These are phyloP conservation scores for Aegotheles bennettii DNA, from an alignment of 2,113 vertebrate genomes.

Conservation along the genomic window DNA sequence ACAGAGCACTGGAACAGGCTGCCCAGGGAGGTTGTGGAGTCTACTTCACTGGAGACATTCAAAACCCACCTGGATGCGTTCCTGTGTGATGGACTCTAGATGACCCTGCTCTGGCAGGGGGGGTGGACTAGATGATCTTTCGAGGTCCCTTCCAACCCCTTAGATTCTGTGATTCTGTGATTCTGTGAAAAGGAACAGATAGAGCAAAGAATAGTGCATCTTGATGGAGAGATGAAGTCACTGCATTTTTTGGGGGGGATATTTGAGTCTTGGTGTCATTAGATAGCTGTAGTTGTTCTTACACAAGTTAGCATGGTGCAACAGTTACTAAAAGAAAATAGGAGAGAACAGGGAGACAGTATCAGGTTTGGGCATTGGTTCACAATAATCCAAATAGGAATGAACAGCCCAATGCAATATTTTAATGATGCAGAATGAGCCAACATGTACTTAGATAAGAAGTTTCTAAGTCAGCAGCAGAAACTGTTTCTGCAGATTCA, in stretches of 20 bases:
- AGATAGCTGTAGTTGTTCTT: neutral
- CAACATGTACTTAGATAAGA: neutral
- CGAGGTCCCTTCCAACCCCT: too few species aligned
- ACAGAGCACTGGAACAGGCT: too few species aligned
- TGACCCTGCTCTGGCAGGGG: too few species aligned
- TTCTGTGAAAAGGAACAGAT: neutral
- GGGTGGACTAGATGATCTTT: too few species aligned
- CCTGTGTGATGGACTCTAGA: too few species aligned
- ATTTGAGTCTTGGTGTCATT: rapidly evolving
- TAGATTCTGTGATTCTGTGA: too few species aligned
- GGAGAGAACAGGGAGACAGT: rapidly evolving
- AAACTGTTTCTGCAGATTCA: neutral
- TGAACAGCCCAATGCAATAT: neutral
- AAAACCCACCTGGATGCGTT: too few species aligned
- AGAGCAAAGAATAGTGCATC: neutral
- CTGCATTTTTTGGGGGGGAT: neutral
- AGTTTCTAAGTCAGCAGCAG: neutral
- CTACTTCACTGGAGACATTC: too few species aligned
- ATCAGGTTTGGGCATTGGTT: neutral
- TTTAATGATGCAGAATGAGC: neutral
- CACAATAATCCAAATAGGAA: rapidly evolving
- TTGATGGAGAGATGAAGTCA: neutral
- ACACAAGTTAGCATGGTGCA: neutral
- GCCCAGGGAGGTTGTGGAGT: too few species aligned
- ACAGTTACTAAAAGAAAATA: neutral